phyloP scores from a whole-genome alignment of 1,140 invertebrate genomes.

The Caenorhabditis tropicalis region DNA sequence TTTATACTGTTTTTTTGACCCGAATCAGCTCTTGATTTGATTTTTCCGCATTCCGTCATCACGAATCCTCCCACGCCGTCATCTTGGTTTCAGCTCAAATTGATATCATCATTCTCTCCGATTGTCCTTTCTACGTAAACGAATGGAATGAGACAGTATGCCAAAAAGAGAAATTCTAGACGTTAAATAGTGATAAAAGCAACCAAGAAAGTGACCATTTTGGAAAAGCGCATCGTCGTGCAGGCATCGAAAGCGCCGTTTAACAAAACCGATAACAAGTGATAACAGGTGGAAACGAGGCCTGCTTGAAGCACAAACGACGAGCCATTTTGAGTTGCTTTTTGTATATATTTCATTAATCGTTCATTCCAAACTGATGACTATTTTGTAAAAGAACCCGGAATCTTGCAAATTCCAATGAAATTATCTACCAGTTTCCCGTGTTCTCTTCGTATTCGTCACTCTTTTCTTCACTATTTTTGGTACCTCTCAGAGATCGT shows the following conservation, averaged over 20 bases:
- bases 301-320: neutral
- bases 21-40: neutral
- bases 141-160: conserved; percentile 33
- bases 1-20: too few relatives aligned
- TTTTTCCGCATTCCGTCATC: conserved; percentile 6
- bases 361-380: neutral
- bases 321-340: conserved; percentile 32
- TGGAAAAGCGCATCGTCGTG: neutral
- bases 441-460: neutral
- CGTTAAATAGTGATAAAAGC: conserved; percentile 2
- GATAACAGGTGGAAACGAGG: neutral
- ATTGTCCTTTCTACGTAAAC: conserved; percentile 23
- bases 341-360: conserved; percentile 10
- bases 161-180: neutral
- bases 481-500: conserved; percentile 24
- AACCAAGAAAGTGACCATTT: conserved; percentile 33
- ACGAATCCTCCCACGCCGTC: conserved; percentile 18
- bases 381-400: neutral
- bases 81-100: conserved; percentile 31
- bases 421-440: conserved; percentile 20
- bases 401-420: conserved; percentile 6
- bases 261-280: conserved; percentile 38
- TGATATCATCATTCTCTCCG: neutral
- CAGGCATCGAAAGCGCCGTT: neutral
- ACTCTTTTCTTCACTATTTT: neutral